Conservation (phyloP, 2,797 vertebrate genomes). For the Cuniculus paca region DNA sequence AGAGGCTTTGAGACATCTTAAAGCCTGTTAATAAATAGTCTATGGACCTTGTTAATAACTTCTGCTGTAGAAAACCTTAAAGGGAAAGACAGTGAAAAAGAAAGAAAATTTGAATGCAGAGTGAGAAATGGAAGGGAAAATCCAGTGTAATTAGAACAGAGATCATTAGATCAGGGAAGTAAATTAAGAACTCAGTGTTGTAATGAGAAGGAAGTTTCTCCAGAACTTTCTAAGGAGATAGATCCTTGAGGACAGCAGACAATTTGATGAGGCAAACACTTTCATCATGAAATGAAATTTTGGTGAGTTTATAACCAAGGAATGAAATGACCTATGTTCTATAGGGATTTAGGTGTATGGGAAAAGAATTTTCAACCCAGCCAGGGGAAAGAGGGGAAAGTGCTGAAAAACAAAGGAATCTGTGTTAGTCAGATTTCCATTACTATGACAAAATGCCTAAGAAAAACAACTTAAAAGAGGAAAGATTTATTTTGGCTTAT, state of each 20-base stretch:
- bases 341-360: not conserved
- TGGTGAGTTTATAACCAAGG: not conserved
- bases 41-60: not conserved
- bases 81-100: not conserved
- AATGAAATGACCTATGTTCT: conserved; percentile 25
- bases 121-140: not conserved
- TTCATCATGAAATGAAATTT: conserved; percentile 46
- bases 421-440: not conserved
- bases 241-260: not conserved
- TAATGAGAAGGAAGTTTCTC: conserved; percentile 19
- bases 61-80: not conserved
- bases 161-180: not conserved
- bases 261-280: not conserved
- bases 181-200: not conserved
- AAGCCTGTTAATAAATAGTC: not conserved
- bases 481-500: not conserved
- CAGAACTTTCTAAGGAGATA: conserved; percentile 17
- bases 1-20: conserved; percentile 7
- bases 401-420: not conserved
- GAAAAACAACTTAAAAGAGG: not conserved
- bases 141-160: conserved; percentile 14
- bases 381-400: not conserved
- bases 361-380: conserved; percentile 21
- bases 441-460: not conserved
- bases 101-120: not conserved